Percentiles rank a stretch among this genome's conserved stretches.
Conservation (phyloP, 92 coral and sea anemone genomes). For the Chrysogorgia sp. region DNA sequence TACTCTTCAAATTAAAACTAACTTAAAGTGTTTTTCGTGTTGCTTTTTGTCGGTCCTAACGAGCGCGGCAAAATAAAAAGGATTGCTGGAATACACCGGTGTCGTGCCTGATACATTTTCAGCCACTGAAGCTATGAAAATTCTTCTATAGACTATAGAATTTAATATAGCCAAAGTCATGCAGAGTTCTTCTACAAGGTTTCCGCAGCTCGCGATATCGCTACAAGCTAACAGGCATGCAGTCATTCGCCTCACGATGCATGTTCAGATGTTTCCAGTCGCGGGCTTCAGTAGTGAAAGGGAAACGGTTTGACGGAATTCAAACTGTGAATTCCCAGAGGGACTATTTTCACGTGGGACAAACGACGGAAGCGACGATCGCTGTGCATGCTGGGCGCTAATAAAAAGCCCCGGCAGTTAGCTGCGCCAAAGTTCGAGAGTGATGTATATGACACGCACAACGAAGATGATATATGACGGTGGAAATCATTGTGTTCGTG, state of each 20-base stretch:
- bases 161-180: no score
- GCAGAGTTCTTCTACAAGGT: no score
- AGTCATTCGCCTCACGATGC: no score
- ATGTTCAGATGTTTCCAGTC: no score
- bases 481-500: neutral
- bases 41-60: neutral
- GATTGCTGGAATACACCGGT: neutral
- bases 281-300: neutral
- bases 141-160: no score
- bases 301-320: neutral
- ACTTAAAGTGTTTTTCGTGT: neutral
- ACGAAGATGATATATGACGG: neutral
- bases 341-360: neutral
- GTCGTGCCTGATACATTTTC: no score
- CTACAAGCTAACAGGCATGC: no score
- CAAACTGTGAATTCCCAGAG: neutral
- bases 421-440: neutral
- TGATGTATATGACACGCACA: neutral
- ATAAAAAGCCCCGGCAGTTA: neutral
- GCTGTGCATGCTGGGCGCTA: conserved; percentile 26
- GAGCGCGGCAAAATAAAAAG: conserved; percentile 12
- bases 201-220: no score
- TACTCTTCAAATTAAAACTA: conserved; percentile 5
- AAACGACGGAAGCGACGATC: conserved; percentile 9
- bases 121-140: no score